Base-by-base conservation (phyloP, 2,113 vertebrate genomes). In the Agelaius phoeniceus region DNA sequence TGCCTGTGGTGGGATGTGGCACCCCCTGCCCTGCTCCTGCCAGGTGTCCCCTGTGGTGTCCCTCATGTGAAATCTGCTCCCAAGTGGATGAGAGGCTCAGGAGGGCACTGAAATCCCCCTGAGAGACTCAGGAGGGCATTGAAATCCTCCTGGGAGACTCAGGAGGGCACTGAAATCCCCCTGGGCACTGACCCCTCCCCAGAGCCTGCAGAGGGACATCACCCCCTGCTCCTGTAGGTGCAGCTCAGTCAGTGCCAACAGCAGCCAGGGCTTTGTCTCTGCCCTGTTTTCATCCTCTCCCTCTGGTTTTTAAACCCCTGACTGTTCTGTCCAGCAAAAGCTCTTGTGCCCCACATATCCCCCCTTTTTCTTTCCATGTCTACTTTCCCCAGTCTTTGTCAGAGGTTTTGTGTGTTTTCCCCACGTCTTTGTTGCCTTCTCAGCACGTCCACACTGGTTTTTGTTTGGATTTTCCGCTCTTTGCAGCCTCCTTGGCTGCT, bases 1-100 rank as follows among this genome's bases (percentile, higher is more conserved):
- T 15, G 54, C 0, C 35, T 54, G 11, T 1, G 2, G 19, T 31
- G 52, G 58, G 46, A 23, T 1, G 0, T 3, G 5, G 35, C 39
- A 16, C 3, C n/a, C 15, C 63, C 52, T 55, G 49, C 46, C 87
- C 73, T 33, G 6, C 26, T 10, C 26, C 46, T 16, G 7, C 59
- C 2, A 5, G 19, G 7, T 37, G 41, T 11, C 11, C 43, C 13
- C 43, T 4, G 12, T 2, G 3, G 15, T 15, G 55, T 18, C 84
- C n/a, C 55, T 39, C 35, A 1, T 22, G 37, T 43, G 18, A 13
- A 37, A 52, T 4, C 30, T 21, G 4, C 33, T 41, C 63, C 41
- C 62, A 4, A 3, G 9, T 2, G 13, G 41, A 1, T 20, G 49
- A 79, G 39, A 54, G 15, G 3, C 13, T 8, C 48, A 8, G 48